Evolutionary conservation across 2,888 invertebrate genomes (phyloP), one percentile per base, ranked within the genome.

Genomic region (Platerodrilus igneus): DNA sequence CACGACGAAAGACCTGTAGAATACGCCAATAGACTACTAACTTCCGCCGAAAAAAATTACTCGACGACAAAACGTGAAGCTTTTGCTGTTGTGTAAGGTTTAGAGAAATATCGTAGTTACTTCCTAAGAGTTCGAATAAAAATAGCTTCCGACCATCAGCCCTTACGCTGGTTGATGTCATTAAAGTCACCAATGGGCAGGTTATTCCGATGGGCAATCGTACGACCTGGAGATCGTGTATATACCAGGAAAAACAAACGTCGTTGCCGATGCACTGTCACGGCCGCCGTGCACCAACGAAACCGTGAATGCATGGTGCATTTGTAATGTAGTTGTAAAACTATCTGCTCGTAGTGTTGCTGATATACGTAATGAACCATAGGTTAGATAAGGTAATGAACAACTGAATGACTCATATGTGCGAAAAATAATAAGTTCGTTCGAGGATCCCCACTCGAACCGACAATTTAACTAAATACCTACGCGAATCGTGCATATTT

Each of bases 61-160:
- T 32, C 25, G 2, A 55, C 52, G 1, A 54, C 51, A 1, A 52
- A 57, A 34, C 23, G 52, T 17, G 55, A 57, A 37, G 52, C 53
- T 10, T 34, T 56, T 2, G 52, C 55, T 2, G 19, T 53, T 2
- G 45, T 56, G 4, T 67, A 52, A 53, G 62, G 63, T 3, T 45
- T 66, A 1, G 29, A 57, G 4, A 66, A 67, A 38, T 70, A 66
- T 41, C 41, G 64, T 14, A 60, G 60, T 1, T 72, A 66, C 41
- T 44, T 72, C 0, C 64, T 66, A 34, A 60, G 63, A 1, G 23
- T 55, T 4, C 29, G 49, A 1, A 64, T 69, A 14, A 46, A 46
- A 1, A 52, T 71, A 0, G 45, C 59, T 3, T 69, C 66, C 0
- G 73, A 73, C 38, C 72, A 72, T 37, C 62, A 68, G 39, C 65